A percentile compares a stretch with the other conserved stretches of the same genome.
Evolutionary conservation across 2,888 invertebrate genomes (phyloP).

Genomic region (Seira sanloemensis): DNA sequence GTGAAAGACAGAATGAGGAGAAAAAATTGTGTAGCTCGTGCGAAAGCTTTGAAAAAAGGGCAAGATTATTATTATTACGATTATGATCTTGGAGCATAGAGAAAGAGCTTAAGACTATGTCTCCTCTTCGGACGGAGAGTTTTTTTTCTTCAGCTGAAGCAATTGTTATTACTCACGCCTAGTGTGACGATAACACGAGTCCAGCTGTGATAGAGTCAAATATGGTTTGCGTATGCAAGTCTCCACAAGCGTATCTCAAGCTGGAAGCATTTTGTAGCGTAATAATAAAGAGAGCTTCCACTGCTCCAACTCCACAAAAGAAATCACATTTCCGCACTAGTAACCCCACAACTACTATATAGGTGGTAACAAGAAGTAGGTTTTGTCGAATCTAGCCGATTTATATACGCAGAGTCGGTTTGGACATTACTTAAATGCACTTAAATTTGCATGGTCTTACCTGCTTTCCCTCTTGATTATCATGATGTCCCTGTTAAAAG

Average conservation of each 20-base stretch:
- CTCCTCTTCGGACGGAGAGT: too few relatives aligned
- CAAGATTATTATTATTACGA: slow-evolving; percentile 29
- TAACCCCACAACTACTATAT: too few relatives aligned
- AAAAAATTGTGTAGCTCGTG: neutral
- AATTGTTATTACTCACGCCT: slow-evolving; percentile 64
- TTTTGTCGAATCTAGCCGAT: slow-evolving; percentile 36
- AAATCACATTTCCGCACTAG: slow-evolving; percentile 49
- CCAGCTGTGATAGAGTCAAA: slow-evolving; percentile 65
- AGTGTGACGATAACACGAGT: slow-evolving; percentile 63
- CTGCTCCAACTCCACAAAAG: slow-evolving; percentile 33
- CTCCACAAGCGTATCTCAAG: too few relatives aligned
- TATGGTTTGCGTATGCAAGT: too few relatives aligned
- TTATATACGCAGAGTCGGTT: too few relatives aligned
- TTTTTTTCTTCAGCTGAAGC: slow-evolving; percentile 20
- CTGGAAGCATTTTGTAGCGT: too few relatives aligned
- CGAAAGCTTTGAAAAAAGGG: slow-evolving; percentile 40
- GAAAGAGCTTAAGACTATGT: neutral
- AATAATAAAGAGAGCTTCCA: neutral
- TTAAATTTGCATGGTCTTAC: too few relatives aligned
- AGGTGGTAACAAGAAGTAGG: too few relatives aligned
- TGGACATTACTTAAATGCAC: too few relatives aligned
- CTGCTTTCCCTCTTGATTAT: too few relatives aligned
- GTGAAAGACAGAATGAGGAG: slow-evolving; percentile 46
- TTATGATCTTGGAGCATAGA: too few relatives aligned
- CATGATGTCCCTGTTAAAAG: too few relatives aligned